Evolutionary conservation across 2,888 invertebrate genomes (phyloP).

Genomic region (Troilus luridus): DNA sequence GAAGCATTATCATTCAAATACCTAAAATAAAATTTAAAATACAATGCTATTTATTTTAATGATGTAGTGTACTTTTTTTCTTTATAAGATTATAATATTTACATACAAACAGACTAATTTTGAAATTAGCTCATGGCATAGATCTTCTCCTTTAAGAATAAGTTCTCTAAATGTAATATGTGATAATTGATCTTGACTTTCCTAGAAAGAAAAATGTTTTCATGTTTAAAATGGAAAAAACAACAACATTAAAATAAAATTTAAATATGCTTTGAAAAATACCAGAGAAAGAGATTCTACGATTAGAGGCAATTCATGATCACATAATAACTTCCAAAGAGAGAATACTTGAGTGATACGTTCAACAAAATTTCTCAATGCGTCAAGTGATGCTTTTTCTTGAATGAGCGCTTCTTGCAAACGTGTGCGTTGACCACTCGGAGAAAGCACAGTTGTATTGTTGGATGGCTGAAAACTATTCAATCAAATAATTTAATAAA

Average conservation of each 20-base stretch:
- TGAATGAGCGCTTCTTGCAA: slow-evolving; percentile 70
- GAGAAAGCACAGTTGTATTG: slow-evolving; percentile 17
- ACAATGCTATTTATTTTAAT: background rate
- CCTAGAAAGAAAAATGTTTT: slow-evolving; percentile 69
- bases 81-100: slow-evolving; percentile 9
- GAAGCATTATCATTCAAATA: slow-evolving; percentile 96
- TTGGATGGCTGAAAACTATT: slow-evolving; percentile 28
- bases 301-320: slow-evolving; percentile 90
- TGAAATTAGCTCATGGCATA: slow-evolving; percentile 83
- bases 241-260: background rate
- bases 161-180: slow-evolving; percentile 79
- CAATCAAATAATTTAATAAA: background rate
- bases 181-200: slow-evolving; percentile 74
- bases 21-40: slow-evolving; percentile 69
- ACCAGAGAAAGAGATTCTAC: slow-evolving; percentile 74
- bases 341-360: slow-evolving; percentile 91
- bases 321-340: slow-evolving; percentile 92
- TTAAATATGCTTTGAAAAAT: slow-evolving; percentile 26
- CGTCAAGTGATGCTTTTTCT: slow-evolving; percentile 84
- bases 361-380: slow-evolving; percentile 80
- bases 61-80: background rate
- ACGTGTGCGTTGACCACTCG: slow-evolving; percentile 59
- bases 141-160: slow-evolving; percentile 83
- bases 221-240: background rate
- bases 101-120: slow-evolving; percentile 82